Evolutionary conservation across 2,113 vertebrate genomes (phyloP).

Genomic region (Mus pahari): DNA sequence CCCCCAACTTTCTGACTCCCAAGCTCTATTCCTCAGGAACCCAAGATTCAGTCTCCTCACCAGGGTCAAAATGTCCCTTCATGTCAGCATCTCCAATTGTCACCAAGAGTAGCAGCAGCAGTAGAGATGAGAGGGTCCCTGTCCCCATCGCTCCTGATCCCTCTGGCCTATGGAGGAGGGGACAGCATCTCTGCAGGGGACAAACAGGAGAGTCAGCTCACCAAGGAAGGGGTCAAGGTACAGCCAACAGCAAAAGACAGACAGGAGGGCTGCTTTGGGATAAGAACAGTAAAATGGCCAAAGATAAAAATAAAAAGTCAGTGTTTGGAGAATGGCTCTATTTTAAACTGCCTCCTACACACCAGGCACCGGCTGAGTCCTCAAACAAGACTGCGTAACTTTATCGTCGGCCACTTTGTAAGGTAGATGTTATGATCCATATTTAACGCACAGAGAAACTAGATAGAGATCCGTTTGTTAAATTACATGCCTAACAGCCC

Average conservation of each 20-base stretch:
- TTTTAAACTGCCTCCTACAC: slow-evolving; percentile 9
- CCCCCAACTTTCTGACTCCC: background rate
- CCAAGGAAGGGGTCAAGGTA: background rate
- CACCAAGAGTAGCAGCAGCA: slow-evolving; percentile 64
- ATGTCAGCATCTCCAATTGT: slow-evolving; percentile 75
- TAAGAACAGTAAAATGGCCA: background rate
- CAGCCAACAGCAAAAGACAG: background rate
- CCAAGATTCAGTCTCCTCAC: slow-evolving; percentile 64
- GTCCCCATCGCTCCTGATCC: slow-evolving; percentile 66
- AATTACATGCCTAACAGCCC: background rate
- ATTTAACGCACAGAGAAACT: background rate
- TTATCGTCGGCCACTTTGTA: background rate
- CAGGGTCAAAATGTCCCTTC: slow-evolving; percentile 85
- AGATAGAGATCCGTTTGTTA: background rate
- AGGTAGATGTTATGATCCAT: background rate
- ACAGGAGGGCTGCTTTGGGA: background rate
- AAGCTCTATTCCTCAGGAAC: background rate
- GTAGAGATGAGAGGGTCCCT: slow-evolving; percentile 24
- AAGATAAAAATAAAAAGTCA: background rate
- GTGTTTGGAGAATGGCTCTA: background rate
- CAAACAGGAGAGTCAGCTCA: background rate
- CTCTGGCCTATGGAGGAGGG: slow-evolving; percentile 35
- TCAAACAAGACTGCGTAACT: background rate
- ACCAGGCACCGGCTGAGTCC: background rate
- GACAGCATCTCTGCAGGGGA: slow-evolving; percentile 73